Evolutionary conservation across 2,113 vertebrate genomes (phyloP), one percentile per base, ranked within the genome.

Genomic region (Rhynchomys soricoides): DNA sequence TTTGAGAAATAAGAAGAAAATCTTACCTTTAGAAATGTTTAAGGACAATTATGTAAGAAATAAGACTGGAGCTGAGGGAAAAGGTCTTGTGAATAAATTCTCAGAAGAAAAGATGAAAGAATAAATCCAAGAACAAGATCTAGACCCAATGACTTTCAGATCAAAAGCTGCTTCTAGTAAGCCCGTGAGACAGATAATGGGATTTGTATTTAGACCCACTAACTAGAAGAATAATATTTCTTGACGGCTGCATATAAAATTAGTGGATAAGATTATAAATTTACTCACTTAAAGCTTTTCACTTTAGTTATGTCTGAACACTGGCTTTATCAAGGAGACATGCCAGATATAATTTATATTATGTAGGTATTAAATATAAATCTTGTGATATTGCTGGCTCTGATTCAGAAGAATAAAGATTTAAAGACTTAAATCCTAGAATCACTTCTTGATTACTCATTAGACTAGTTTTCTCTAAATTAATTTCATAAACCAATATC

Each of bases 211-310:
- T 93, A 85, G 94, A 83, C 50, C 87, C 75, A 91, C 55, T 97
- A 96, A 98, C 96, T 92, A 93, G 75, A 86, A 97, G 94, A 97
- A 66, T 98, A 98, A 98, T 98, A 89, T 59, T 83, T 86, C 97
- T 95, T 98, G 98, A 98, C 95, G 97, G 96, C 86, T 95, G 45
- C n/a, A 96, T 97, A 96, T 96, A 90, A n/a, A 96, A 94, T 93
- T 96, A 97, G 88, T 92, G 97, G 90, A 97, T 7, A 52, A 98
- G 97, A 98, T 98, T 98, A 98, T 89, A 98, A 98, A 97, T 98
- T 97, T 98, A 96, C 93, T 97, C 96, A 40, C 50, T 91, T 96
- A 97, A 97, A 79, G 87, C 89, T 96, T 12, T 97, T 98, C 93
- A 96, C 77, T 93, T 94, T 94, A 81, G 70, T 94, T 97, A 95